phyloP scores from a whole-genome alignment of 30 jellyfish, hydroid and myxozoan species.

The Morbakka virulenta region DNA sequence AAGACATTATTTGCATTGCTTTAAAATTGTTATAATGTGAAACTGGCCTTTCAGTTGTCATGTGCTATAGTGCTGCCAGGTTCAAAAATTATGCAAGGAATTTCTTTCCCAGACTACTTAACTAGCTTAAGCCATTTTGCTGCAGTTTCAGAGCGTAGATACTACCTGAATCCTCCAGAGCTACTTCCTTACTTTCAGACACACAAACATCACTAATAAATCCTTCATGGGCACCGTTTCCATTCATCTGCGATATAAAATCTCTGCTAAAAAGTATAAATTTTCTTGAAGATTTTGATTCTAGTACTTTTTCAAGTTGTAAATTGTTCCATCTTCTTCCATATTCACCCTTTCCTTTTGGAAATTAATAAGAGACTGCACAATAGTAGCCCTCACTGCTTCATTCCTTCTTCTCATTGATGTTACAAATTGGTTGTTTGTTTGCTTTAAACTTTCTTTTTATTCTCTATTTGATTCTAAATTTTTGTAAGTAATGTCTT shows the following conservation, averaged over 20 bases:
- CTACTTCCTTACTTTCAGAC: constrained; percentile 6
- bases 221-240: constrained; percentile 3
- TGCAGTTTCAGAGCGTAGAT: constrained; percentile 31
- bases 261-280: no score
- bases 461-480: constrained; percentile 1
- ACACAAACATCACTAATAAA: constrained; percentile 29
- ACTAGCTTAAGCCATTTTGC: no score
- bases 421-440: no score
- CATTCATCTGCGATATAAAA: constrained; percentile 21
- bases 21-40: constrained; percentile 47
- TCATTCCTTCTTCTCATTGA: no score
- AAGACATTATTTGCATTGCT: constrained; percentile 6
- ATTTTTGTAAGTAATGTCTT: no score
- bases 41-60: constrained; percentile 34
- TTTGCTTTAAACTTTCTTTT: background rate
- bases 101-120: constrained; percentile 17
- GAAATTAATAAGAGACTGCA: no score
- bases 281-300: constrained; percentile 19
- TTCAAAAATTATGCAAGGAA: constrained; percentile 22
- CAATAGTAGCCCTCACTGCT: no score
- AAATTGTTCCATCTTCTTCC: constrained; percentile 32
- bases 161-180: constrained; percentile 9
- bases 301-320: background rate
- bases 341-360: no score
- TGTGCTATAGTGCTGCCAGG: constrained; percentile 32